A percentile compares a stretch with the other conserved stretches of the same genome.
phyloP scores from a whole-genome alignment of 2,888 invertebrate species.

The Tinea pellionella region DNA sequence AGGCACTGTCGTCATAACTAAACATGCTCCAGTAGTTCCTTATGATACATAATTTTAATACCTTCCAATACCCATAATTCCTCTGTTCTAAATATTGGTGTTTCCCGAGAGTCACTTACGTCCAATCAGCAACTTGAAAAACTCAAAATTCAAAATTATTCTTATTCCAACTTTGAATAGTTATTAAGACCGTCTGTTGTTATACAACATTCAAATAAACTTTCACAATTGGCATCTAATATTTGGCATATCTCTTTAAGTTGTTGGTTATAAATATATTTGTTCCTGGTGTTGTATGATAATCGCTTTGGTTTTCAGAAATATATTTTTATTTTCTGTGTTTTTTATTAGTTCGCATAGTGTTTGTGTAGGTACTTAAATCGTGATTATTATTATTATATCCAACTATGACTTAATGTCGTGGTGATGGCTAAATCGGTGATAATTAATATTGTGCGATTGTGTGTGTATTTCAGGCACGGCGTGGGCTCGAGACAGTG shows the following conservation, averaged over 20 bases:
- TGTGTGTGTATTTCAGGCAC: neutral
- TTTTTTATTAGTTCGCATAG: neutral
- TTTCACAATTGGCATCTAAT: neutral
- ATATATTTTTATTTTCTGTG: neutral
- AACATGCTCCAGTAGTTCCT: too few species aligned
- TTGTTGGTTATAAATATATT: neutral
- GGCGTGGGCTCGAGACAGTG: neutral
- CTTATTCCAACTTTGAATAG: neutral
- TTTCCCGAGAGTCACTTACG: neutral
- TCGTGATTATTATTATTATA: neutral
- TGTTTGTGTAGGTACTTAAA: neutral
- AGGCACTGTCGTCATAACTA: neutral
- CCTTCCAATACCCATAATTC: neutral
- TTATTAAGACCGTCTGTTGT: too few species aligned
- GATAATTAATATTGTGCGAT: neutral
- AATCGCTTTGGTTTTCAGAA: neutral
- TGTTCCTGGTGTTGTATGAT: neutral
- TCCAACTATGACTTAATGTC: neutral
- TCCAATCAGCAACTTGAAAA: conserved; percentile 2
- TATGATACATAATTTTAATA: too few species aligned
- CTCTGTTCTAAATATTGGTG: neutral
- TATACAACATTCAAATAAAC: neutral
- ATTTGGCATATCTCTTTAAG: neutral
- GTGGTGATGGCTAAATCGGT: neutral
- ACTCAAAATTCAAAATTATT: neutral